A percentile compares a stretch with the other conserved stretches of the same genome.
phyloP scores from a whole-genome alignment of 2,888 invertebrate species.

The Spialia ferax region DNA sequence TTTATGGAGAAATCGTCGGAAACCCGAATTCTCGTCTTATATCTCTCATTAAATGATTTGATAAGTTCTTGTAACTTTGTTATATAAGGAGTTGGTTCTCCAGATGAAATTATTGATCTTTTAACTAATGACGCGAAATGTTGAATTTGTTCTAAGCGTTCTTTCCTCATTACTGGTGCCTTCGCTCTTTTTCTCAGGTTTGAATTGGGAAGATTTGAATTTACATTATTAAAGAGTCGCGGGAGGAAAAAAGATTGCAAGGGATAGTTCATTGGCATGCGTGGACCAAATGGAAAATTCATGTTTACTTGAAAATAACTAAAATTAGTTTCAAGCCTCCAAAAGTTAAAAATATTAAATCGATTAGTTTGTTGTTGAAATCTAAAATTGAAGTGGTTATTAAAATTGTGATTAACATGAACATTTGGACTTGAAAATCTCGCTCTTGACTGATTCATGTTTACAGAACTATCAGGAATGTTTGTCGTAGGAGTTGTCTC shows the following conservation, averaged over 20 bases:
- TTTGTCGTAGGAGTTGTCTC: slow-evolving; percentile 1
- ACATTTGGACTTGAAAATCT: neutral
- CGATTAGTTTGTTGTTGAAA: slow-evolving; percentile 13
- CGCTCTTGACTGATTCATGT: neutral
- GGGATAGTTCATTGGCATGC: neutral
- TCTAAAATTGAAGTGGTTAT: slow-evolving; percentile 17
- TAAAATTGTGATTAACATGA: slow-evolving; percentile 1
- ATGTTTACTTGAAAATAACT: slow-evolving; percentile 52
- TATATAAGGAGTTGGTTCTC: slow-evolving; percentile 48
- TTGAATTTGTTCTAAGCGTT: slow-evolving; percentile 61
- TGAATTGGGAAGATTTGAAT: neutral
- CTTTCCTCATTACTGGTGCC: slow-evolving; percentile 44
- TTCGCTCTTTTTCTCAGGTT: slow-evolving; percentile 51
- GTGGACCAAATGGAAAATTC: neutral
- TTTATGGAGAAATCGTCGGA: slow-evolving; percentile 58
- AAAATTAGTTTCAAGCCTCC: slow-evolving; percentile 54
- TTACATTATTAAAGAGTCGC: neutral
- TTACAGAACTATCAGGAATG: slow-evolving; percentile 6
- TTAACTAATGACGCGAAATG: slow-evolving; percentile 56
- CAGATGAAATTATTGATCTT: slow-evolving; percentile 48
- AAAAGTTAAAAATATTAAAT: slow-evolving; percentile 53
- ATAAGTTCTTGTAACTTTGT: slow-evolving; percentile 59
- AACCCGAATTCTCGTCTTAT: slow-evolving; percentile 59
- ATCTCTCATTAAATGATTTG: slow-evolving; percentile 65
- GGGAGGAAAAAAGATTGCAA: neutral